Percentiles rank a stretch among this genome's conserved stretches.
These are phyloP conservation scores for Hirudinaria manillensis DNA, from an alignment of 2,888 invertebrate species.

Conservation along the genomic window DNA sequence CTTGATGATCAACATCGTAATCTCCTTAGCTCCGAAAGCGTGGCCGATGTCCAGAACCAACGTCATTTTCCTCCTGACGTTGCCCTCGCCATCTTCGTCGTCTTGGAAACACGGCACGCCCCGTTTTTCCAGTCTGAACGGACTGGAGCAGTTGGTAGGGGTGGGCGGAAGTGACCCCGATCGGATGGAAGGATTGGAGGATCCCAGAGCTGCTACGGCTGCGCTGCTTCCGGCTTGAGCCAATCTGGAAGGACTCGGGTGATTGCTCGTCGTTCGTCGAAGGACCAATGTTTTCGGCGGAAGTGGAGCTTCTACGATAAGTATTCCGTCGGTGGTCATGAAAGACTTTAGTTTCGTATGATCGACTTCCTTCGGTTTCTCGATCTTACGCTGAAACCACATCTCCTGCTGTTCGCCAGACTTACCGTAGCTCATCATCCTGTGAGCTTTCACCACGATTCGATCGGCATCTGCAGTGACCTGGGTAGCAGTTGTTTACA, in stretches of 20 bases:
- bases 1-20: constrained; percentile 41
- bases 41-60: constrained; percentile 33
- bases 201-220: constrained; percentile 12
- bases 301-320: constrained; percentile 40
- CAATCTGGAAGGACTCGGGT: constrained; percentile 37
- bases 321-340: constrained; percentile 39
- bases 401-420: constrained; percentile 26
- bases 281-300: constrained; percentile 38
- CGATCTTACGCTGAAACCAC: constrained; percentile 38
- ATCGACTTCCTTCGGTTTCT: constrained; percentile 39
- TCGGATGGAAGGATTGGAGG: constrained; percentile 32
- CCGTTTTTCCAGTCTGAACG: constrained; percentile 23
- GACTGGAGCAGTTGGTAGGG: constrained; percentile 27
- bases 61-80: constrained; percentile 28
- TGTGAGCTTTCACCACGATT: constrained; percentile 35
- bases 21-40: constrained; percentile 36
- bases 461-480: constrained; percentile 38
- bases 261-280: constrained; percentile 33
- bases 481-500: neutral
- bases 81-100: constrained; percentile 28
- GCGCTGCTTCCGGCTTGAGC: constrained; percentile 19
- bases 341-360: constrained; percentile 37
- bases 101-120: constrained; percentile 30
- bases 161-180: constrained; percentile 35
- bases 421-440: constrained; percentile 26